phyloP scores from a whole-genome alignment of 2,113 vertebrate species.

The Bostrychus sinensis region DNA sequence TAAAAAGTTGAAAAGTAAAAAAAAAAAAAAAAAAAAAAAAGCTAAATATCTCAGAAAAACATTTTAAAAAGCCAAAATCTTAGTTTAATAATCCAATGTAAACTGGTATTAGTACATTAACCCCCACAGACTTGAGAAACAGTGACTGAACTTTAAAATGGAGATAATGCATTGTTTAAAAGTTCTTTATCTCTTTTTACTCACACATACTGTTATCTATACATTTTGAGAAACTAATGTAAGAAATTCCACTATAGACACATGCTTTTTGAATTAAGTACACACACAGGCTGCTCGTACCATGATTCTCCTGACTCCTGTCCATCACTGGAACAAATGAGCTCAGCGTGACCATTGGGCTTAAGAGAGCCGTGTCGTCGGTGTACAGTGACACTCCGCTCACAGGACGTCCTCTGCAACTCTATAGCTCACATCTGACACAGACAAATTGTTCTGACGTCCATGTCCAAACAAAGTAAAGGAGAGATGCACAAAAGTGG shows the following conservation, averaged over 20 bases:
- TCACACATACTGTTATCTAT: no score
- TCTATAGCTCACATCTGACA: slow-evolving; percentile 14
- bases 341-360: slow-evolving; percentile 10
- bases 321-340: slow-evolving; percentile 45
- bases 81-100: no score
- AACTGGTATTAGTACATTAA: no score
- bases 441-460: slow-evolving; percentile 12
- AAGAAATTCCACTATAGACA: background rate
- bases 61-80: no score
- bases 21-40: no score
- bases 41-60: no score
- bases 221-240: no score
- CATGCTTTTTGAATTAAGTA: background rate
- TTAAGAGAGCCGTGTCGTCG: background rate
- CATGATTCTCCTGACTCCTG: background rate
- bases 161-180: no score
- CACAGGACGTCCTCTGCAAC: slow-evolving; percentile 27
- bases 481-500: background rate
- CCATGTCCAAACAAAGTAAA: slow-evolving; percentile 20
- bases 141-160: no score
- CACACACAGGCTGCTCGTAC: background rate
- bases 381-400: slow-evolving; percentile 37
- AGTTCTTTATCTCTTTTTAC: no score
- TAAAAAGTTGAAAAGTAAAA: no score
- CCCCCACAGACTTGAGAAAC: no score